These are phyloP conservation scores for Caenorhabditis doughertyi DNA, from an alignment of 2,888 invertebrate species.

Conservation along the genomic window DNA sequence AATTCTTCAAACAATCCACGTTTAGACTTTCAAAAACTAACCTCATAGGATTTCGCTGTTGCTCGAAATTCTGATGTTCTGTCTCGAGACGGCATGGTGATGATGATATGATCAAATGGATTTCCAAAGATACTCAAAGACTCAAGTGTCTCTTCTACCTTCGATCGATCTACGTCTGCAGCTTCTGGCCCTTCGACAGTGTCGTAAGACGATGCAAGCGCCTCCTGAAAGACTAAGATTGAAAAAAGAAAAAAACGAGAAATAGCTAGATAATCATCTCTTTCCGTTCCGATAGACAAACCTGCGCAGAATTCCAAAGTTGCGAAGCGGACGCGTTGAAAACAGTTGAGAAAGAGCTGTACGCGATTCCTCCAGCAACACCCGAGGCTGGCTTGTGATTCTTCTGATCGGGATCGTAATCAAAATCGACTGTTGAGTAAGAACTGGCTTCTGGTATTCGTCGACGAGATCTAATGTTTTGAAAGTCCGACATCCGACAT, in stretches of 20 bases:
- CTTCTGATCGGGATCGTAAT: conserved; percentile 65
- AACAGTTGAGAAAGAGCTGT: conserved; percentile 75
- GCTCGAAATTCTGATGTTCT: conserved; percentile 81
- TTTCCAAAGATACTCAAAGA: conserved; percentile 66
- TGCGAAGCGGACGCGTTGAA: conserved; percentile 78
- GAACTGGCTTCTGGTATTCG: conserved; percentile 52
- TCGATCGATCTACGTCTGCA: conserved; percentile 31
- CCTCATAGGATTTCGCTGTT: conserved; percentile 81
- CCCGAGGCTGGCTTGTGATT: conserved; percentile 33
- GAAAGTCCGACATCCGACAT: conserved; percentile 77
- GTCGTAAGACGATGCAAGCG: conserved; percentile 66
- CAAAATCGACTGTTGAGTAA: conserved; percentile 62
- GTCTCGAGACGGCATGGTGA: conserved; percentile 82
- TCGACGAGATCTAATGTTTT: conserved; percentile 69
- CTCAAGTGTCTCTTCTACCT: conserved; percentile 50
- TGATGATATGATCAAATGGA: conserved; percentile 62
- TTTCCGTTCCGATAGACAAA: conserved; percentile 56
- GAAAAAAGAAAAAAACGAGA: conserved; percentile 33
- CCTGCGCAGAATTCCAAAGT: conserved; percentile 81
- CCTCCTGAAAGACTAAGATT: conserved; percentile 67
- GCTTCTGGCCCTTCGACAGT: conserved; percentile 27
- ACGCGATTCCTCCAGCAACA: conserved; percentile 47
- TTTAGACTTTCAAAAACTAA: conserved; percentile 34
- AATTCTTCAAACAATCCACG: neutral
- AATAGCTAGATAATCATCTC: conserved; percentile 39